Conservation (phyloP, 2,888 invertebrate genomes). For the Tolmerus cingulatus region DNA sequence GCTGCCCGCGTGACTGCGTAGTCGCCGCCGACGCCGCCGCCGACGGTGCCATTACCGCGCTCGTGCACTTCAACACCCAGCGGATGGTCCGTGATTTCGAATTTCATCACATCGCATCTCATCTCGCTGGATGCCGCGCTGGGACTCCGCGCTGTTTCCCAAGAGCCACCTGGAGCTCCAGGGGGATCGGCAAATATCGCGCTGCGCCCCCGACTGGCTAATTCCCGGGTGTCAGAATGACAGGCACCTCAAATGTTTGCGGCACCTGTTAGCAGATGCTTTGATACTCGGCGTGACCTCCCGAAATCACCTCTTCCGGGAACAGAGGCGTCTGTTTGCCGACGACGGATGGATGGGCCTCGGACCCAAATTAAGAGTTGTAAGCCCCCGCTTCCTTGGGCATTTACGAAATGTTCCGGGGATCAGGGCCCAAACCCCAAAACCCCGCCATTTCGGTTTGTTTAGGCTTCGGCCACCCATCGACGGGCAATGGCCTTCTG, state of each 20-base stretch:
- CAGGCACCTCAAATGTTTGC: slow-evolving; percentile 1
- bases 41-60: background rate
- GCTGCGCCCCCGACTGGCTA: background rate
- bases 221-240: background rate
- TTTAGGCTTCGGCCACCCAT: background rate
- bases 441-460: background rate
- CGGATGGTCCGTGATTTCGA: background rate
- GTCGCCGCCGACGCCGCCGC: background rate
- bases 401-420: slow-evolving; percentile 2
- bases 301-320: background rate
- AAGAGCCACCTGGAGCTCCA: background rate
- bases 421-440: background rate
- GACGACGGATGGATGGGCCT: background rate
- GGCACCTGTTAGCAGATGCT: background rate
- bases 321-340: background rate
- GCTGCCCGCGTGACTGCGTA: background rate
- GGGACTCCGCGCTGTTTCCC: background rate
- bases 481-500: background rate
- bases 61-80: background rate
- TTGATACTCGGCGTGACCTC: background rate
- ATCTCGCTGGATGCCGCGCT: background rate
- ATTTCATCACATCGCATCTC: background rate
- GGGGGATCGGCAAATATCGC: background rate
- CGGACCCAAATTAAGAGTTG: background rate
- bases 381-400: background rate